Evolutionary conservation across 2,888 invertebrate genomes (phyloP).

Genomic region (Parnassius orleans): DNA sequence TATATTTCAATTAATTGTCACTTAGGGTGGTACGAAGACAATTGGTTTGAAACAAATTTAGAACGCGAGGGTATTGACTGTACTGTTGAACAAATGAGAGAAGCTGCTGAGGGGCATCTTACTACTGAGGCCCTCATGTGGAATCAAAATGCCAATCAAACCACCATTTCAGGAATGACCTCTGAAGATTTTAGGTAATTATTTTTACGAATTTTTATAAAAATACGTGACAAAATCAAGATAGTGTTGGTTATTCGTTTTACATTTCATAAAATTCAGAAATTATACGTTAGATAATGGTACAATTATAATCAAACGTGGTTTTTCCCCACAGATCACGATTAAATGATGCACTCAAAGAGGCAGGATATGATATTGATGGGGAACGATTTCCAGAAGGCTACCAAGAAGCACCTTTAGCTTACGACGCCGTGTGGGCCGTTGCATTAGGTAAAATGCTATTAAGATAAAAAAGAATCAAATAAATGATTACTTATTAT

Average conservation of each 20-base stretch:
- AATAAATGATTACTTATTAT: not conserved
- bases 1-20: not conserved
- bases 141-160: constrained; percentile 95
- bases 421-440: constrained; percentile 99
- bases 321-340: constrained; percentile 80
- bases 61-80: constrained; percentile 94
- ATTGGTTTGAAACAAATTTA: constrained; percentile 96
- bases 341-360: constrained; percentile 89
- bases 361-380: constrained; percentile 92
- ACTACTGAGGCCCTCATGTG: constrained; percentile 99
- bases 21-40: constrained; percentile 98
- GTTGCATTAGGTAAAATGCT: constrained; percentile 89
- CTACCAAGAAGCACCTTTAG: constrained; percentile 98
- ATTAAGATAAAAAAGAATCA: constrained; percentile 3
- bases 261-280: too few species aligned
- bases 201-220: not conserved
- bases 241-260: too few species aligned
- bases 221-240: too few species aligned
- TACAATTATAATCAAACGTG: not conserved
- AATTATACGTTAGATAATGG: too few species aligned
- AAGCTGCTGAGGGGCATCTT: constrained; percentile 97
- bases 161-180: constrained; percentile 97
- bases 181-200: constrained; percentile 90
- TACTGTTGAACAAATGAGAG: constrained; percentile 94
- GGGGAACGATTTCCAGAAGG: constrained; percentile 94